These are phyloP conservation scores for Himantopus leucocephalus DNA, from an alignment of 2,113 vertebrate species.

Conservation along the genomic window DNA sequence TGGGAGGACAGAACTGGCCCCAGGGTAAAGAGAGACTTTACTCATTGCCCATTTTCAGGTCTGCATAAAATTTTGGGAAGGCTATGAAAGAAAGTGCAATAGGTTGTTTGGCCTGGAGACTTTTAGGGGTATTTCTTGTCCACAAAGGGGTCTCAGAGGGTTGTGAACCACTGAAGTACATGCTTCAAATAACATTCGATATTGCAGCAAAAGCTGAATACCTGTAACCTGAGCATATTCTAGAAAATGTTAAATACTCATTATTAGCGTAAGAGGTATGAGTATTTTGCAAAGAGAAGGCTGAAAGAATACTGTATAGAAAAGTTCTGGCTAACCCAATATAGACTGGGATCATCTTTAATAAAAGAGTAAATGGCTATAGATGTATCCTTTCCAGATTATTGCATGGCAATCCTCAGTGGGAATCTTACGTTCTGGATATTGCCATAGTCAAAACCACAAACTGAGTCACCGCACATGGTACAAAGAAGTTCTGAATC, in stretches of 20 bases:
- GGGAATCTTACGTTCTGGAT: not conserved
- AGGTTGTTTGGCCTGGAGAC: not conserved
- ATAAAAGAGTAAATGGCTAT: rapidly evolving
- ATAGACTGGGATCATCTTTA: not conserved
- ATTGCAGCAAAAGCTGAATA: not conserved
- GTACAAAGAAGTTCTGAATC: not conserved
- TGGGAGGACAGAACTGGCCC: not conserved
- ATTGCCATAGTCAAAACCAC: not conserved
- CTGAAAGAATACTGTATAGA: not conserved
- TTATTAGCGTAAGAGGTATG: not conserved
- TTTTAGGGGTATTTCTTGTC: not conserved
- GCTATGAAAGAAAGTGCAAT: not conserved
- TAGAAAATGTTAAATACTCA: not conserved
- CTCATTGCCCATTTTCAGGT: not conserved
- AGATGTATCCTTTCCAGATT: not conserved
- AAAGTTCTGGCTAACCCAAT: not conserved
- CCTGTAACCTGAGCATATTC: not conserved
- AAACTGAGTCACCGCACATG: not conserved
- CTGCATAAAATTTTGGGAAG: not conserved
- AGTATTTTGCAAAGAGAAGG: not conserved
- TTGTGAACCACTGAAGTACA: not conserved
- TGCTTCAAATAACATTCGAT: not conserved
- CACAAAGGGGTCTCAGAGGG: not conserved
- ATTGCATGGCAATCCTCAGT: not conserved
- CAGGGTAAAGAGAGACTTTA: not conserved